Evolutionary conservation across 92 coral and sea anemone genomes (phyloP), one percentile per base, ranked within the genome.

Genomic region (Epizoanthus scotinus): DNA sequence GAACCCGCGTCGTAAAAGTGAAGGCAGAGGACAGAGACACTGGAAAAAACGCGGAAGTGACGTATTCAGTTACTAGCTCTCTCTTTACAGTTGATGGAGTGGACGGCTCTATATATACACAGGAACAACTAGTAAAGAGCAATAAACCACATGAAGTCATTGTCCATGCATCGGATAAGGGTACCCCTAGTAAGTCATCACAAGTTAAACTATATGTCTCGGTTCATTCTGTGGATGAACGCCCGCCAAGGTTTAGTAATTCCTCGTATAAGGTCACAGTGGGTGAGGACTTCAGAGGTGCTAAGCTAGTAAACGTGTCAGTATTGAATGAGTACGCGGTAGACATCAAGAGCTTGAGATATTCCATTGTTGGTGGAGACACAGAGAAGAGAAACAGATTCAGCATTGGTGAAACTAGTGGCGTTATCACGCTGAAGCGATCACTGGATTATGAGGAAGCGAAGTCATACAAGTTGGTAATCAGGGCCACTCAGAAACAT

Each of bases 341-440:
- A n/a, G 70, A 78, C 14, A 70, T 79, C 27, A 82, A 69, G 83
- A 66, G 42, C 58, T 69, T 91, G 66, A 82, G 52, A 26, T 93
- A 89, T 82, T 69, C 64, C 28, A 86, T 96, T 47, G 98, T 93
- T 27, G 99, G 99, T 19, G 99, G 99, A 18, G 93, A 96, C 79
- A 87, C 81, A 22, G 52, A 47, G 14, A 47, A 47, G 12, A 85
- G 71, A 75, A 59, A 78, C 7, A 85, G 84, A 64, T 96, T 96
- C 57, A 86, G 79, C 62, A 91, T 96, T 40, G 90, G 85, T 59
- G 60, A 82, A 50, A 72, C 71, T 5, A 83, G 82, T 38, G 99
- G 98, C n/a, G 84, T 34, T 67, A 63, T 96, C 59, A 88, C 83
- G 55, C 91, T 96, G 19, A 73, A 63, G 34, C 84, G 82, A 57